Evolutionary conservation across 2,797 vertebrate genomes (phyloP).

Genomic region (Decapterus maruadsi): DNA sequence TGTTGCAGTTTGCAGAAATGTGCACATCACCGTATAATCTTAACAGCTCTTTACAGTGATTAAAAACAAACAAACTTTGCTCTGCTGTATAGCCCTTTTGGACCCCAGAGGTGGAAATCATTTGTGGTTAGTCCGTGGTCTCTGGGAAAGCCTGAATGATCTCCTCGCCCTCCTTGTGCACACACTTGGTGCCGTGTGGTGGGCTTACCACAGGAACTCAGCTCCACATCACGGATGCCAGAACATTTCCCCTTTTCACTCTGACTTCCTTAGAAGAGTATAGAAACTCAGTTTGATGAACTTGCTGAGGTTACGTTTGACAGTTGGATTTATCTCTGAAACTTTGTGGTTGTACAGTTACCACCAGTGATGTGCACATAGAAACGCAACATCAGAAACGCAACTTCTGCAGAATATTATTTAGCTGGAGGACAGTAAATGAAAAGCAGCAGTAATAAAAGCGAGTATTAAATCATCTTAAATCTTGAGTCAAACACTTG

Average conservation of each 20-base stretch:
- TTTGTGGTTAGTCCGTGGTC: slow-evolving; percentile 60
- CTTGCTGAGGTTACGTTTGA: slow-evolving; percentile 19
- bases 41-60: no score
- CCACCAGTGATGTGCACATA: background rate
- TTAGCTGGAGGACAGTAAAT: background rate
- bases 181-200: slow-evolving; percentile 29
- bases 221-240: slow-evolving; percentile 18
- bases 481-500: background rate
- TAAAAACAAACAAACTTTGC: background rate
- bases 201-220: slow-evolving; percentile 65
- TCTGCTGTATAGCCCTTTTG: background rate
- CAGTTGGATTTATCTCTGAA: slow-evolving; percentile 1
- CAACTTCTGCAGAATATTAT: background rate
- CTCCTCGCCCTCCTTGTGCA: slow-evolving; percentile 1
- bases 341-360: background rate
- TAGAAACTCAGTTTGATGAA: slow-evolving; percentile 6
- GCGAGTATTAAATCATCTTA: background rate
- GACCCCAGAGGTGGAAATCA: slow-evolving; percentile 30
- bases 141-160: slow-evolving; percentile 53
- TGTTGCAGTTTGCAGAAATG: background rate
- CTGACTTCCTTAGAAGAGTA: slow-evolving; percentile 6
- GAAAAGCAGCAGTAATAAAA: background rate
- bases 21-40: background rate
- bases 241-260: slow-evolving; percentile 36
- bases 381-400: background rate